phyloP scores from a whole-genome alignment of 2,113 vertebrate genomes.

The Psettodes erumei region DNA sequence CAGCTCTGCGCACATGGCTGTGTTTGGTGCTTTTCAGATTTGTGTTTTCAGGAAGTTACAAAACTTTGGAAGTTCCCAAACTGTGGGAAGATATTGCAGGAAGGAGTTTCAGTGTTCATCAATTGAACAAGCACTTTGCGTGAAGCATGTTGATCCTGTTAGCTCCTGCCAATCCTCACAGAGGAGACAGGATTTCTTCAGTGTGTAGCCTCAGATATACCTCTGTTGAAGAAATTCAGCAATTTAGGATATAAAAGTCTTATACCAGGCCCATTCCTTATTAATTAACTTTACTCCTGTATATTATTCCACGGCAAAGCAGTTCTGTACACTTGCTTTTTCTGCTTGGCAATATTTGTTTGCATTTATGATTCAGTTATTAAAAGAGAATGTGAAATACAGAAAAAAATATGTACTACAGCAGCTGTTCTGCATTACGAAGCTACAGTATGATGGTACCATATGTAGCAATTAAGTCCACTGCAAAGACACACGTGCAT shows the following conservation, averaged over 20 bases:
- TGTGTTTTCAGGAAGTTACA: background rate
- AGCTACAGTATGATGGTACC: conserved; percentile 1
- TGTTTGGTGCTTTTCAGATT: background rate
- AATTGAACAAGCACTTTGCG: background rate
- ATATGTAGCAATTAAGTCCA: conserved; percentile 6
- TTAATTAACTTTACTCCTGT: background rate
- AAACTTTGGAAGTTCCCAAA: too few relatives aligned
- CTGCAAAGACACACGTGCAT: conserved; percentile 8
- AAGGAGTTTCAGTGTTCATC: background rate
- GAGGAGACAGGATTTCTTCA: background rate
- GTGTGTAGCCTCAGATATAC: background rate
- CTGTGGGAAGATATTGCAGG: background rate
- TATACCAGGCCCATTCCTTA: background rate
- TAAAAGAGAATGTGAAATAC: background rate
- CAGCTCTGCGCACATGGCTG: background rate
- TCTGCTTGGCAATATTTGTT: background rate
- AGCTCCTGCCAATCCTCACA: background rate
- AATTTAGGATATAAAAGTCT: background rate
- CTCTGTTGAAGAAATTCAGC: background rate
- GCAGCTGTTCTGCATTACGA: conserved; percentile 17
- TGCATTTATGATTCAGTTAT: background rate
- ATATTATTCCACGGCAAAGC: background rate
- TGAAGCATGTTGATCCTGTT: background rate
- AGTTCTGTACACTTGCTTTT: background rate
- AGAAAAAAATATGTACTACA: background rate